These are phyloP conservation scores for Carcharodon carcharias DNA, from an alignment of 2,797 vertebrate genomes.

Conservation along the genomic window DNA sequence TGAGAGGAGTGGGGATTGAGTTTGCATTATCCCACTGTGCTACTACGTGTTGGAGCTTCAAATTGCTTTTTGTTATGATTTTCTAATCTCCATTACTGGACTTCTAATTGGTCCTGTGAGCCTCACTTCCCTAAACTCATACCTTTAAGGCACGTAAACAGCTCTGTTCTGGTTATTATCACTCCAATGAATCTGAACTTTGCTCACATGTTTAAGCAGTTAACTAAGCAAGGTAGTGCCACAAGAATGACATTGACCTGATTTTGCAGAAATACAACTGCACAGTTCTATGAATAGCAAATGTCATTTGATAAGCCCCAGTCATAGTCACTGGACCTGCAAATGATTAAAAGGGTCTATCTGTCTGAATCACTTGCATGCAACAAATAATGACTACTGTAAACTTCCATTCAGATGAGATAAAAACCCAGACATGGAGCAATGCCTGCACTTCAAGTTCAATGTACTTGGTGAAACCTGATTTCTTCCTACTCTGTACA, in stretches of 20 bases:
- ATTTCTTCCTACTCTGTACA: not conserved
- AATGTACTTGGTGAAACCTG: not conserved
- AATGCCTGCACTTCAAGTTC: not conserved
- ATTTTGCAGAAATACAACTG: slow-evolving; percentile 22
- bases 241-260: slow-evolving; percentile 15
- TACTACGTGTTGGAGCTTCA: not conserved
- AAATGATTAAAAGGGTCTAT: slow-evolving; percentile 24
- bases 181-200: slow-evolving; percentile 3
- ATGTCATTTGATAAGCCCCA: slow-evolving; percentile 30
- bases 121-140: not conserved
- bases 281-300: slow-evolving; percentile 30
- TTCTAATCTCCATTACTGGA: not conserved
- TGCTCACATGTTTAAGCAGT: not conserved
- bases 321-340: slow-evolving; percentile 1
- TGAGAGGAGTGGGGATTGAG: not conserved
- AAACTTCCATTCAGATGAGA: slow-evolving; percentile 8
- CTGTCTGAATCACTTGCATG: slow-evolving; percentile 8
- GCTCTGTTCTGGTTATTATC: not conserved
- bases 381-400: slow-evolving; percentile 21
- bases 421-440: not conserved
- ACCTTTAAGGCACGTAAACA: not conserved
- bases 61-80: not conserved
- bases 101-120: not conserved
- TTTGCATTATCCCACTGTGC: not conserved
- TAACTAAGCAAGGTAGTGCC: not conserved